phyloP scores from a whole-genome alignment of 1,140 invertebrate species.

The Drosophila ercepeae region DNA sequence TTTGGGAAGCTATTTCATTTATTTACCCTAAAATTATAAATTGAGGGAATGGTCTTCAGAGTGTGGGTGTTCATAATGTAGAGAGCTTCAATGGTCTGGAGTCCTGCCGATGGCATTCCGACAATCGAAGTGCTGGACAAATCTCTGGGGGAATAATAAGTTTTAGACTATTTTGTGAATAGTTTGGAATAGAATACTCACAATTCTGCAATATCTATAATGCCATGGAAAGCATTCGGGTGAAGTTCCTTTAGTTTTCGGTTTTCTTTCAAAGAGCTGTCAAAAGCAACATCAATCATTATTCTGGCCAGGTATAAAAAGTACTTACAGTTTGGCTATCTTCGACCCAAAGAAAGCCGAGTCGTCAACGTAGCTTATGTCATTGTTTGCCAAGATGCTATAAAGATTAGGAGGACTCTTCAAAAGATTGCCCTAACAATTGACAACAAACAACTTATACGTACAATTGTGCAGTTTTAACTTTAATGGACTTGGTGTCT shows the following conservation, averaged over 20 bases:
- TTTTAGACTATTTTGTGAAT: no score
- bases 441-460: constrained; percentile 57
- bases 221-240: constrained; percentile 86
- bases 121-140: constrained; percentile 90
- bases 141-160: constrained; percentile 86
- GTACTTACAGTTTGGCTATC: constrained; percentile 88
- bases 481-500: constrained; percentile 84
- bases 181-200: background rate
- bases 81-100: constrained; percentile 89
- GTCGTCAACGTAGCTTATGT: constrained; percentile 86
- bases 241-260: constrained; percentile 86
- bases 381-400: constrained; percentile 87
- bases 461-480: constrained; percentile 86
- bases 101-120: constrained; percentile 88
- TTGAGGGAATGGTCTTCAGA: constrained; percentile 92
- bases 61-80: constrained; percentile 89
- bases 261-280: constrained; percentile 89
- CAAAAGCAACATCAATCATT: constrained; percentile 16
- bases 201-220: background rate
- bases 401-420: constrained; percentile 40
- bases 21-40: constrained; percentile 90
- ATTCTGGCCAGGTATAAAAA: no score
- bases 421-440: background rate
- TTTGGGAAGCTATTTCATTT: no score
- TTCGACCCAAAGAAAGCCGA: constrained; percentile 87